These are phyloP conservation scores for Cnemophilus loriae DNA, from an alignment of 2,113 vertebrate genomes.

Conservation along the genomic window DNA sequence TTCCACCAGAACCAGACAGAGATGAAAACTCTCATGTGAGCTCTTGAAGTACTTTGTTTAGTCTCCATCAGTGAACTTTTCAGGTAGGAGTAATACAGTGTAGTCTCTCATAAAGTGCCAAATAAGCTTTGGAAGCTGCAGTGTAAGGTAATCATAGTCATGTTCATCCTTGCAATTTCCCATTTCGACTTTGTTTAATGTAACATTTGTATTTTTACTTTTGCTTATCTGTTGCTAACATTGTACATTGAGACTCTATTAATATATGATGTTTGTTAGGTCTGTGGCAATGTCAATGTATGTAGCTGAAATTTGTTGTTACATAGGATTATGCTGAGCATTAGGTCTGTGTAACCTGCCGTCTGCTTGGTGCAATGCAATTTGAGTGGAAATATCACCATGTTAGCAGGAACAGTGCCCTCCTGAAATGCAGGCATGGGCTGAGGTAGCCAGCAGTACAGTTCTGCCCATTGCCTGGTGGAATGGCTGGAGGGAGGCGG, in stretches of 20 bases:
- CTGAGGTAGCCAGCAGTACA: not conserved
- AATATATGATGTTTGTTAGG: not conserved
- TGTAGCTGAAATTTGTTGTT: not conserved
- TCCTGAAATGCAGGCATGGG: not conserved
- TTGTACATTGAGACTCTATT: not conserved
- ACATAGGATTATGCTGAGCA: accelerated
- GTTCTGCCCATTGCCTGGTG: not conserved
- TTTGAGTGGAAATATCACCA: not conserved
- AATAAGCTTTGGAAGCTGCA: not conserved
- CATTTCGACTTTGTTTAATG: not conserved
- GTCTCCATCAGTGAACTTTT: not conserved
- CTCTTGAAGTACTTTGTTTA: not conserved
- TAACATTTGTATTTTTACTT: not conserved
- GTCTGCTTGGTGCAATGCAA: not conserved
- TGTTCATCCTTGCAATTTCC: not conserved
- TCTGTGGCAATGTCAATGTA: not conserved
- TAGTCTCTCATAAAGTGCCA: not conserved
- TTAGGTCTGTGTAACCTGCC: not conserved
- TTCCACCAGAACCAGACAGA: not conserved
- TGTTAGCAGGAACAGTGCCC: not conserved
- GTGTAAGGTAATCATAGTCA: not conserved
- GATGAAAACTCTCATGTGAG: not conserved
- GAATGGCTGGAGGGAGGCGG: not conserved
- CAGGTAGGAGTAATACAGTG: not conserved
- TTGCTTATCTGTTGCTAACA: not conserved